Evolutionary conservation across 1,140 invertebrate species (phyloP).

Genomic region (Tetragnatha versicolor): DNA sequence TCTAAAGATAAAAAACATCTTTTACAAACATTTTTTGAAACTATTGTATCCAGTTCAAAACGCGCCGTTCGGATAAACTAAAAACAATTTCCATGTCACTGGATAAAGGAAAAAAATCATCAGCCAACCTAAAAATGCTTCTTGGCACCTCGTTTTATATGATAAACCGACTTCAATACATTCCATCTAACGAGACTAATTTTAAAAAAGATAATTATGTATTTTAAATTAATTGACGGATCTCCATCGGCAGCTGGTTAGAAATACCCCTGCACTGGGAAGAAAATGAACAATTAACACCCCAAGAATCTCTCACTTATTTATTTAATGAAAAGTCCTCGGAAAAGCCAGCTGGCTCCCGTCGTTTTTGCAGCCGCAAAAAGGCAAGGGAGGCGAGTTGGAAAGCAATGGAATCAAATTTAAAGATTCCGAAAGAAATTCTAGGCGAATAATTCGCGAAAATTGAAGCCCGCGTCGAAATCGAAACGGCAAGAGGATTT

Average conservation of each 20-base stretch:
- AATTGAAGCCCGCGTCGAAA: conserved; percentile 45
- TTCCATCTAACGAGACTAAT: too few relatives aligned
- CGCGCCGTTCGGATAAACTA: too few relatives aligned
- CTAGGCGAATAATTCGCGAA: conserved; percentile 20
- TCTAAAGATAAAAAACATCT: too few relatives aligned
- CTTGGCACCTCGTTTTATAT: too few relatives aligned
- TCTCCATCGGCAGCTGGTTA: not conserved
- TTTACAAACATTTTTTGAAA: too few relatives aligned
- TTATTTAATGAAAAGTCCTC: conserved; percentile 35
- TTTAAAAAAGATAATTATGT: too few relatives aligned
- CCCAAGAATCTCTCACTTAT: not conserved
- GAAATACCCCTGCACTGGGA: conserved; percentile 8
- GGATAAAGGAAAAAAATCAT: too few relatives aligned
- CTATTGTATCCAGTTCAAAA: too few relatives aligned
- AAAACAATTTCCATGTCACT: too few relatives aligned
- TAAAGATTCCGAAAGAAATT: conserved; percentile 12
- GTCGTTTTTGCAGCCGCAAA: not conserved
- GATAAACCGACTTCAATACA: too few relatives aligned
- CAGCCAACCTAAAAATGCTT: too few relatives aligned
- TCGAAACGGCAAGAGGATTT: conserved; percentile 40
- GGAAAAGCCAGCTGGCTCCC: conserved; percentile 29
- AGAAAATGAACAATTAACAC: conserved; percentile 17
- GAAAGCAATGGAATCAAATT: conserved; percentile 33
- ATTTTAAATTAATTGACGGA: too few relatives aligned
- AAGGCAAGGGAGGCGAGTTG: not conserved